Evolutionary conservation across 1,140 invertebrate species (phyloP), one percentile per base, ranked within the genome.

Genomic region (Wasmannia auropunctata): DNA sequence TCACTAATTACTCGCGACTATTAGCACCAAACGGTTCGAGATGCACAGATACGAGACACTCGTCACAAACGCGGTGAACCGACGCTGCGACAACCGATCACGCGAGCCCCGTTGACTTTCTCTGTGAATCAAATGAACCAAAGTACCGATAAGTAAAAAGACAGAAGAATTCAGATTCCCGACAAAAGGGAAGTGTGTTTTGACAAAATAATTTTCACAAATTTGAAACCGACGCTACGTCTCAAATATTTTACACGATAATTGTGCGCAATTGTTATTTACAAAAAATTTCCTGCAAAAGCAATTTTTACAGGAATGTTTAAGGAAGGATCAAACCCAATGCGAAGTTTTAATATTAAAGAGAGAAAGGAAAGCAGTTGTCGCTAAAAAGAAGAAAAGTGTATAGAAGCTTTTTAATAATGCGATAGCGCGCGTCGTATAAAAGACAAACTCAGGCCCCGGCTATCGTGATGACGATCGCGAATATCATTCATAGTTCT

Each of bases 1-100:
- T 62, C 81, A 85, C 81, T 77, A 63, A 85, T 85, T 83, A 74
- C 25, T 74, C 79, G 51, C 79, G 51, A 72, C 31, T 46, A 65
- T 3, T 28, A 72, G 79, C 79, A 83, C 51, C 79, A 83, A 37
- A 0, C 37, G 54, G 58, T 54, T 40, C 63, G 63, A 70, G 46
- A 72, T 31, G 37, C 67, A 60, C 85, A 51, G 72, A 40, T 56
- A 25, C 84, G 54, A 22, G 85, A 69, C 75, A 65, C 74, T 80
- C 77, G 58, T 72, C 56, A 72, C 80, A 62, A n/a, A 77, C 65
- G 51, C 65, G 51, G 11, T 28, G 7, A 58, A 31, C 54, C 56
- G 70, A 69, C 75, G 86, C 85, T 84, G 16, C 58, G 58, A 58
- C 37, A 43, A 72, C 14, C 72, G 54, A 14, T 46, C 56, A 70